Percentiles rank a stretch among this genome's conserved stretches.
Evolutionary conservation across 2,888 invertebrate genomes (phyloP).

Genomic region (Cyrtodaria siliqua): DNA sequence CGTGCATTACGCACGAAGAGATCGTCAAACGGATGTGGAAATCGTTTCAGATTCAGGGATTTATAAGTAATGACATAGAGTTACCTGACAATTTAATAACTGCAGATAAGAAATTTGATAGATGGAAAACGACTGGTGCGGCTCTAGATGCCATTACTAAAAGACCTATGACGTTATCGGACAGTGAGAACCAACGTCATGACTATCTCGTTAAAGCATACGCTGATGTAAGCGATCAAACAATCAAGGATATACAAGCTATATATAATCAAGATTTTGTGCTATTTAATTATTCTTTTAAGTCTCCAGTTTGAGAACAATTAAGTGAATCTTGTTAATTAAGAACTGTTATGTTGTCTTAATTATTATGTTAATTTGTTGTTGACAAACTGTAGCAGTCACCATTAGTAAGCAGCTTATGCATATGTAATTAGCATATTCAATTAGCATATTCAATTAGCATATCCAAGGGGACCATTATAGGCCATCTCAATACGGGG

Average conservation of each 20-base stretch:
- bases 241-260: conserved; percentile 33
- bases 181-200: conserved; percentile 36
- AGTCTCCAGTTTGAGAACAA: conserved; percentile 23
- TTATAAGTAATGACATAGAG: conserved; percentile 33
- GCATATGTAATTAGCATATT: too few species aligned
- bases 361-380: too few species aligned
- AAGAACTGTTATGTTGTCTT: too few species aligned
- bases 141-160: conserved; percentile 28
- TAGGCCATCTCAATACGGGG: too few species aligned
- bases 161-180: conserved; percentile 24
- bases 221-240: conserved; percentile 26
- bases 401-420: too few species aligned
- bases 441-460: too few species aligned
- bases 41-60: conserved; percentile 61
- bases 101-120: conserved; percentile 7
- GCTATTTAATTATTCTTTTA: conserved; percentile 44
- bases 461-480: too few species aligned
- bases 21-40: conserved; percentile 42
- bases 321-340: too few species aligned
- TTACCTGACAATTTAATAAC: conserved; percentile 6
- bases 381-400: too few species aligned
- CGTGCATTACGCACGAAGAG: conserved; percentile 31
- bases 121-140: conserved; percentile 11
- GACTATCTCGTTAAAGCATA: conserved; percentile 39
- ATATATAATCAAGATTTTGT: conserved; percentile 48